These are phyloP conservation scores for Fulica atra DNA, from an alignment of 2,113 vertebrate species.

Conservation along the genomic window DNA sequence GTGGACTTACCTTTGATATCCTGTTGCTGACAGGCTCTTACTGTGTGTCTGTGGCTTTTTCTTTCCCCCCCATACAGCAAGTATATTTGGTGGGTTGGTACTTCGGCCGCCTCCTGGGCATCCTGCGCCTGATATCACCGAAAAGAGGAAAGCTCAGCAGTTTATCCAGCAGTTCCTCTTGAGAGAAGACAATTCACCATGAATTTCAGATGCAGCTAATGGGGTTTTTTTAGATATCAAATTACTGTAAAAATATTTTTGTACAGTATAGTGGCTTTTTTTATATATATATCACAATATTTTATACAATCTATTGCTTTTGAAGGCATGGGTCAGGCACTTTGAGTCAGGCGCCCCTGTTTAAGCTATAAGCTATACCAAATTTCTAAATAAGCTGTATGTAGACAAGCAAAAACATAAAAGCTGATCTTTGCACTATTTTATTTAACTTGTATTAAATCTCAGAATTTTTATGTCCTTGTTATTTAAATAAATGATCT, in stretches of 20 bases:
- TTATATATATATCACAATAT: neutral
- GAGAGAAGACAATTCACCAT: constrained; percentile 24
- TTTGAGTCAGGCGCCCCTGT: neutral
- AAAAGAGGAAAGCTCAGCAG: constrained; percentile 90
- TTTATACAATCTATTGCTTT: constrained; percentile 1
- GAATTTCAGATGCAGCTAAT: constrained; percentile 2
- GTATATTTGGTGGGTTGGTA: constrained; percentile 88
- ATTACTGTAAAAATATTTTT: constrained; percentile 28
- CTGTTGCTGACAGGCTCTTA: neutral
- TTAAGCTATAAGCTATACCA: neutral
- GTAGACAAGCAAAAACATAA: neutral
- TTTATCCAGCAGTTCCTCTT: constrained; percentile 89
- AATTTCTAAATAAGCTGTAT: neutral
- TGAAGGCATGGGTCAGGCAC: neutral
- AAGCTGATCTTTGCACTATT: neutral
- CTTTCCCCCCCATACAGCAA: constrained; percentile 72
- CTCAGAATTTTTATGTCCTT: neutral
- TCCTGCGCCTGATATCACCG: constrained; percentile 73
- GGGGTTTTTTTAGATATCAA: neutral
- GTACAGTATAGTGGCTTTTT: neutral
- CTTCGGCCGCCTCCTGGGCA: constrained; percentile 77
- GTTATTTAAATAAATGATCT: constrained; percentile 17
- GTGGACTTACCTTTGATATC: rapidly evolving
- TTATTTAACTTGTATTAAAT: constrained; percentile 29
- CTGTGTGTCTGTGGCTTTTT: neutral